These are phyloP conservation scores for Cyphotilapia sp. DNA, from an alignment of 2,113 vertebrate species.

Conservation along the genomic window DNA sequence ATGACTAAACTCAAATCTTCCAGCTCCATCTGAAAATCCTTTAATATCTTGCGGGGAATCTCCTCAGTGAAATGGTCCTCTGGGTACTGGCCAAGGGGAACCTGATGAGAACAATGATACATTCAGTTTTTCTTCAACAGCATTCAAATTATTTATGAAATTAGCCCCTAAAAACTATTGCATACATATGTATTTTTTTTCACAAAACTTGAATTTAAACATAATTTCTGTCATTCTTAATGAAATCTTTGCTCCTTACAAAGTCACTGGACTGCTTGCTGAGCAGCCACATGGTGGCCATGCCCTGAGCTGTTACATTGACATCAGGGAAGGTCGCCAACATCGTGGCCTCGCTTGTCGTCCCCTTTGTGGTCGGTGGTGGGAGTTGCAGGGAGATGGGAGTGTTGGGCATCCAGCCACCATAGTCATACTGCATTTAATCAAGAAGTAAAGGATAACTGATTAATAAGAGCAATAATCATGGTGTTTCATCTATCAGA, in stretches of 20 bases:
- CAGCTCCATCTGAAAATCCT: conserved; percentile 19
- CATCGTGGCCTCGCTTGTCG: conserved; percentile 6
- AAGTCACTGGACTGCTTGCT: conserved; percentile 44
- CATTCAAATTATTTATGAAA: neutral
- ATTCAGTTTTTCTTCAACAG: neutral
- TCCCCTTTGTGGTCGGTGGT: conserved; percentile 49
- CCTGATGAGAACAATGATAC: neutral
- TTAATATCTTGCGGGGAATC: neutral
- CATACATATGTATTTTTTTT: neutral
- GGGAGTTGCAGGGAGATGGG: conserved; percentile 36
- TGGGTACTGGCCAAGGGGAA: neutral
- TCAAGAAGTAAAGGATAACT: neutral
- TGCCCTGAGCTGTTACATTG: neutral
- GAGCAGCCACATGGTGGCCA: conserved; percentile 32
- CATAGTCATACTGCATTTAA: conserved; percentile 48
- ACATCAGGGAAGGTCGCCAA: conserved; percentile 30
- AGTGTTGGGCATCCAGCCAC: conserved; percentile 59
- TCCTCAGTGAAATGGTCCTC: conserved; percentile 20
- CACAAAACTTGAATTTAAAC: neutral
- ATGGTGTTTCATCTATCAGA: neutral
- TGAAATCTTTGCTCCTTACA: neutral
- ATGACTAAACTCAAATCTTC: neutral
- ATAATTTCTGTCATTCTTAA: neutral
- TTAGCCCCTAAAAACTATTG: neutral
- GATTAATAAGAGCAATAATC: neutral